Evolutionary conservation across 2,113 vertebrate genomes (phyloP).

Genomic region (Clarias macrocephalus): DNA sequence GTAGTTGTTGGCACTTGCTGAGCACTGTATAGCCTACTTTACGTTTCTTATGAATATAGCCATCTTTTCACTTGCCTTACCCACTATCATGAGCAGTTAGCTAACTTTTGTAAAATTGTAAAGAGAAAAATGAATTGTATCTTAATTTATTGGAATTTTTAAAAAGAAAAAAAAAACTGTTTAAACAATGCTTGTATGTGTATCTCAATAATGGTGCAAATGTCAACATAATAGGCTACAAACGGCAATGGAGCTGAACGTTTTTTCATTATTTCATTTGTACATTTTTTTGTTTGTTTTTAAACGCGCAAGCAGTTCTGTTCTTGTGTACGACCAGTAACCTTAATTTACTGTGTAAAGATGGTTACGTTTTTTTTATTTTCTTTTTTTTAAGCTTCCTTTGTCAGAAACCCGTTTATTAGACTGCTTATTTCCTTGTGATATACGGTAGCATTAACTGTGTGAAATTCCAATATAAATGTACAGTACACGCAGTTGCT

Average conservation of each 20-base stretch:
- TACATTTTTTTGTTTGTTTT: conserved; percentile 47
- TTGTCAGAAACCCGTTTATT: conserved; percentile 92
- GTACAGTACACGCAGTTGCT: conserved; percentile 89
- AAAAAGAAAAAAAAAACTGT: conserved; percentile 59
- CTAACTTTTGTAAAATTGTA: conserved; percentile 69
- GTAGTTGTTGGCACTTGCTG: conserved; percentile 34
- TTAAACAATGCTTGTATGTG: conserved; percentile 96
- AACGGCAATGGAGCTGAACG: conserved; percentile 91
- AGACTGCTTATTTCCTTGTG: conserved; percentile 98
- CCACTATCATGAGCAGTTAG: conserved; percentile 83
- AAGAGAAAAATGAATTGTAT: conserved; percentile 73
- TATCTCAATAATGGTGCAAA: conserved; percentile 89
- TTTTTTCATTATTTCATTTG: conserved; percentile 64
- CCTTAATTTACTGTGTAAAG: conserved; percentile 99
- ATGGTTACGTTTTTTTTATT: conserved; percentile 96
- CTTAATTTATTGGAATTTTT: conserved; percentile 95
- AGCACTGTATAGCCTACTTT: conserved; percentile 66
- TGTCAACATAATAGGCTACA: conserved; percentile 85
- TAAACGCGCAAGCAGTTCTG: conserved; percentile 98
- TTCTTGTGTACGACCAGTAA: conserved; percentile 99
- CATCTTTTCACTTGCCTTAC: conserved; percentile 91
- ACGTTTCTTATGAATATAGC: conserved; percentile 70
- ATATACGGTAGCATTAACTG: conserved; percentile 80
- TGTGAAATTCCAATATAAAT: conserved; percentile 81
- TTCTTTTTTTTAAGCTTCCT: conserved; percentile 84